Evolutionary conservation across 2,113 vertebrate genomes (phyloP).

Genomic region (Neopipo cinnamomea): DNA sequence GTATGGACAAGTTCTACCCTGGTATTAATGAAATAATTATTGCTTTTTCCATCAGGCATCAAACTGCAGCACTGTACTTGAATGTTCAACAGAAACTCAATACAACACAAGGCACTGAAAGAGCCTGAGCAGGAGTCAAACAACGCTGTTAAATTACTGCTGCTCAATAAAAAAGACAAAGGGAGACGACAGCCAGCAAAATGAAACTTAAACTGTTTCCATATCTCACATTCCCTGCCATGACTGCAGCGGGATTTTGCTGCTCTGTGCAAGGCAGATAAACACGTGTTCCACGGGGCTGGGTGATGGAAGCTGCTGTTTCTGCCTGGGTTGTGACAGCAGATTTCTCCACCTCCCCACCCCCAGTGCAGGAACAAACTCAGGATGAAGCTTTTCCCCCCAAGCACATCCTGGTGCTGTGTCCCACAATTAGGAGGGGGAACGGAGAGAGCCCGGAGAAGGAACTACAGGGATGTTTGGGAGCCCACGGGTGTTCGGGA

Average conservation of each 20-base stretch:
- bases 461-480: neutral
- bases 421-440: neutral
- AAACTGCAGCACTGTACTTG: neutral
- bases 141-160: slow-evolving; percentile 15
- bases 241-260: neutral
- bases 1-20: neutral
- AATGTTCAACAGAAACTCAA: neutral
- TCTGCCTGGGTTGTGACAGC: neutral
- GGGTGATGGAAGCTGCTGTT: neutral
- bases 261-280: slow-evolving; percentile 9
- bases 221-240: neutral
- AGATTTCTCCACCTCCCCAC: neutral
- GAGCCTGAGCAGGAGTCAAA: neutral
- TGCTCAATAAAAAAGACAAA: slow-evolving; percentile 3
- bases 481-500: neutral
- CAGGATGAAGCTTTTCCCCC: neutral
- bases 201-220: slow-evolving; percentile 6
- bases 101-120: neutral
- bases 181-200: slow-evolving; percentile 5
- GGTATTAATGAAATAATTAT: slow-evolving; percentile 32
- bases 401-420: neutral
- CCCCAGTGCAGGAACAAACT: neutral
- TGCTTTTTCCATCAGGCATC: neutral
- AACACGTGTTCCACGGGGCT: neutral
- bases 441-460: neutral